A percentile compares a stretch with the other conserved stretches of the same genome.
phyloP scores from a whole-genome alignment of 2,797 vertebrate genomes.

The Gallinago solitaria region DNA sequence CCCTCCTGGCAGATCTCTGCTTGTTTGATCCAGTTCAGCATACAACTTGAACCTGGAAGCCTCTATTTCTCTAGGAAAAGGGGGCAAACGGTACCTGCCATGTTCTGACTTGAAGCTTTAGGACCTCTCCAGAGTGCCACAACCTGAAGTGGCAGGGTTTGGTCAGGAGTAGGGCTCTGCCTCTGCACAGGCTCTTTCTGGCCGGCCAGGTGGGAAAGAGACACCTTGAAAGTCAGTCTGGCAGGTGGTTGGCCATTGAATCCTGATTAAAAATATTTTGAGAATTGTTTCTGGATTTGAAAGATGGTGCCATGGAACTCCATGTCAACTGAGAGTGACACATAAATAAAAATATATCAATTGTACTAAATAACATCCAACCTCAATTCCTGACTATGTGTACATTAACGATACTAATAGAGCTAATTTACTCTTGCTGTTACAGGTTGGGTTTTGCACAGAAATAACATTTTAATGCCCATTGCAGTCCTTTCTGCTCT shows the following conservation, averaged over 20 bases:
- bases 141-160: neutral
- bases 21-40: neutral
- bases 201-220: too few species aligned
- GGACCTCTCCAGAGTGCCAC: neutral
- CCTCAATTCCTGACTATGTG: neutral
- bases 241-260: neutral
- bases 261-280: neutral
- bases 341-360: neutral
- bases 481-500: neutral
- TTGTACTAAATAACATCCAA: neutral
- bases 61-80: neutral
- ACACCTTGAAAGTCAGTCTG: neutral
- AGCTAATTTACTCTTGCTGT: neutral
- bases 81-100: neutral
- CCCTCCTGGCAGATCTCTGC: neutral
- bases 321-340: neutral
- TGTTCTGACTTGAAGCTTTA: neutral
- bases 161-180: neutral
- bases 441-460: neutral
- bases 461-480: neutral
- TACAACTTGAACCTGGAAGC: neutral
- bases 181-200: neutral
- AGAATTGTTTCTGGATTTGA: neutral
- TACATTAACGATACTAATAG: neutral
- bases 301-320: neutral